Conservation (phyloP, 2,797 vertebrate genomes). For the Anas acuta region DNA sequence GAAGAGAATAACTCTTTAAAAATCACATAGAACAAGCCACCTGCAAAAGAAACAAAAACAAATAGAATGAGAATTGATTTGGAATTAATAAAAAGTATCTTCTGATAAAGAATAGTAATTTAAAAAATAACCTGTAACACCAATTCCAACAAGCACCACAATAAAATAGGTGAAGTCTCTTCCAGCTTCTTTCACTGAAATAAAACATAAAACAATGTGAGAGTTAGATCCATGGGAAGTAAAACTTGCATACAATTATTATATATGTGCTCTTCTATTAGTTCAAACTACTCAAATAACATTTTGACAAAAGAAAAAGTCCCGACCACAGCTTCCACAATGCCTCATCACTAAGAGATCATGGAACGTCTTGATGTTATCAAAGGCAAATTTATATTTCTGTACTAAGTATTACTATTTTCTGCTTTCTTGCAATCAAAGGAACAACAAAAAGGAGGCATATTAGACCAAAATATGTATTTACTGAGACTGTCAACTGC, state of each 20-base stretch:
- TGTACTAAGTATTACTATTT: neutral
- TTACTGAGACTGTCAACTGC: neutral
- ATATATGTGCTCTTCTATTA: neutral
- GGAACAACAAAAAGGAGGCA: neutral
- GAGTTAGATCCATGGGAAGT: neutral
- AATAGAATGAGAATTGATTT: neutral
- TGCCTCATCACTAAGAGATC: neutral
- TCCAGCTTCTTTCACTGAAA: constrained; percentile 91
- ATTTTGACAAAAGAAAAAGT: neutral
- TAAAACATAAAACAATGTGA: constrained; percentile 2
- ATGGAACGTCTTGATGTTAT: neutral
- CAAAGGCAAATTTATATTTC: neutral
- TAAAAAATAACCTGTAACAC: constrained; percentile 88
- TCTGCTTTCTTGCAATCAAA: neutral
- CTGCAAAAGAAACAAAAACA: constrained; percentile 76
- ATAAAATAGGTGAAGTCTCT: constrained; percentile 92
- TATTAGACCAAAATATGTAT: neutral
- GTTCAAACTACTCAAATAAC: neutral
- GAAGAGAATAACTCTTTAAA: constrained; percentile 96
- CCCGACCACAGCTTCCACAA: neutral
- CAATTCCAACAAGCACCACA: constrained; percentile 89
- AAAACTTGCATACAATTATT: neutral
- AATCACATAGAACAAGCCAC: constrained; percentile 92
- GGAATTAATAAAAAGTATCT: neutral
- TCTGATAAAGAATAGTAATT: neutral